Evolutionary conservation across 1,140 invertebrate species (phyloP), one percentile per base, ranked within the genome.

Genomic region (Hypothenemus hampei): DNA sequence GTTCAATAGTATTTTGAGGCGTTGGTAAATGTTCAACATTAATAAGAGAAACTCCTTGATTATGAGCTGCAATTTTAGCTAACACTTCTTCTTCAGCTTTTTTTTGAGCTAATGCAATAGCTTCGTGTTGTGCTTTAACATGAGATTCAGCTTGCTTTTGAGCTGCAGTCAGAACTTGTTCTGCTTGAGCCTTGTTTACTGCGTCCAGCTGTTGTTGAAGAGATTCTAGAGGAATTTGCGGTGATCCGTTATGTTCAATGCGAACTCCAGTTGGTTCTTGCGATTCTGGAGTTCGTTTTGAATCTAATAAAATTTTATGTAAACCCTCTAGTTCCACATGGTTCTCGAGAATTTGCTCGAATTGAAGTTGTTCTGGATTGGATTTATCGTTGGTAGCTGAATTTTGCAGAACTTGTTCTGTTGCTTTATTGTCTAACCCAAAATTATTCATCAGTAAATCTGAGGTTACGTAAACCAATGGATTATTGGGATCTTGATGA

Each of bases 251-350:
- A 20, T 51, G 44, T 26, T 61, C 29, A 23, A 52, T 21, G 16
- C 37, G 33, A 39, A 58, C 35, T 24, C 26, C 18, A 57, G 57
- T 11, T 40, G 8, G 16, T 7, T 26, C 11, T 58, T 48, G n/a
- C n/a, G n/a, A n/a, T 33, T 62, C 57, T 8, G 35, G 31, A 11
- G 58, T 47, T 0, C 55, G 54, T 13, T 40, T 24, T 4, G 43
- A 20, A 19, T 55, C 48, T 41, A 52, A 36, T 11, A 68, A 46
- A 2, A 68, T 23, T 22, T 58, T 49, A 49, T 63, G 58, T 5
- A 68, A 51, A 11, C 65, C 65, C 52, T 67, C 50, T 10, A 68
- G 39, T 37, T 68, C 65, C 1, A 49, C 39, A 2, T 33, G 36
- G 5, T 61, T 63, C 36, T 55, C 57, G 58, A 65, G 61, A 15